These are phyloP conservation scores for Lagria hirta DNA, from an alignment of 2,888 invertebrate species.

Conservation along the genomic window DNA sequence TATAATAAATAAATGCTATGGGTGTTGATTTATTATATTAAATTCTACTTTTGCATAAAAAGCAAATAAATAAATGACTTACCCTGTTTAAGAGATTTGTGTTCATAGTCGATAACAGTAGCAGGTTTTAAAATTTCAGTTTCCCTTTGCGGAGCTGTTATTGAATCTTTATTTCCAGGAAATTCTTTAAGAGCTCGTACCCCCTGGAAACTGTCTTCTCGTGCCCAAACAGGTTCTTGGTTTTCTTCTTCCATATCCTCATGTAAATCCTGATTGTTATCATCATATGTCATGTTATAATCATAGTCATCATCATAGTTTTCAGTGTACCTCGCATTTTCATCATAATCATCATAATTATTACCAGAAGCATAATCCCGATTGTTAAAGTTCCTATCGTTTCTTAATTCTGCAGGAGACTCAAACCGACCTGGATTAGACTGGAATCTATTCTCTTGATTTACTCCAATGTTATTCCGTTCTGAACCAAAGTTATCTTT, in stretches of 20 bases:
- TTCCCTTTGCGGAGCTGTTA: slow-evolving; percentile 9
- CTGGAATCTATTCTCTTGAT: background rate
- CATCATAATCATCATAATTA: slow-evolving; percentile 14
- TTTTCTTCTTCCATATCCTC: slow-evolving; percentile 14
- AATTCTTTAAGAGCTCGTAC: too few species aligned
- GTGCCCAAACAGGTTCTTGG: slow-evolving; percentile 18
- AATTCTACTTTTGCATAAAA: too few species aligned
- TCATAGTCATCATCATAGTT: slow-evolving; percentile 10
- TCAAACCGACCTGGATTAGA: slow-evolving; percentile 1
- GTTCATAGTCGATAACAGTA: slow-evolving; percentile 71
- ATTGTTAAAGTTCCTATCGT: background rate
- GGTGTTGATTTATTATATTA: too few species aligned
- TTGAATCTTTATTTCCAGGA: slow-evolving; percentile 13
- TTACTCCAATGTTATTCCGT: background rate
- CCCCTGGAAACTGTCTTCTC: slow-evolving; percentile 6
- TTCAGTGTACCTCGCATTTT: slow-evolving; percentile 7
- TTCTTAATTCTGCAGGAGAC: too few species aligned
- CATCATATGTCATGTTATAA: background rate
- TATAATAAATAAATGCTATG: too few species aligned
- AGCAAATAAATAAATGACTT: slow-evolving; percentile 39
- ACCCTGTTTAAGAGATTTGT: slow-evolving; percentile 59
- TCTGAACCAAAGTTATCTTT: slow-evolving; percentile 1
- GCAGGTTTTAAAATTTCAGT: slow-evolving; percentile 59
- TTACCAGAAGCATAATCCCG: too few species aligned
- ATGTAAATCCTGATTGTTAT: slow-evolving; percentile 15